Evolutionary conservation across 2,113 vertebrate species (phyloP), one percentile per base, ranked within the genome.

Genomic region (Oxyura jamaicensis): DNA sequence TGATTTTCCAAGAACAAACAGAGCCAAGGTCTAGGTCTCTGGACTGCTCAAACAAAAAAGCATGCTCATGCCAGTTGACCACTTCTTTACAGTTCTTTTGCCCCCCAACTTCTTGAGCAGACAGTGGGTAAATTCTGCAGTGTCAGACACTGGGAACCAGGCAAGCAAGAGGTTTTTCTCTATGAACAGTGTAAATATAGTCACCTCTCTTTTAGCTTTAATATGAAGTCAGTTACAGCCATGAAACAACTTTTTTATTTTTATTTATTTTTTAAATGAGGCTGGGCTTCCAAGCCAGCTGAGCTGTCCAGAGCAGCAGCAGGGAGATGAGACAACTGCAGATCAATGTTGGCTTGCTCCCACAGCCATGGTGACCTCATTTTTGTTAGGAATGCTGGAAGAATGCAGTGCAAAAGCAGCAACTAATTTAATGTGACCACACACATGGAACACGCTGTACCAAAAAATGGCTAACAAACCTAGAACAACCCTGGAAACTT

Each of bases 291-390:
- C 62, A 83, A 91, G 80, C 13, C 39, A 96, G 50, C 46, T 90
- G 77, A 66, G 44, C 62, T 80, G 60, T 59, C 44, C 29, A 53
- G 29, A 77, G 36, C 21, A 85, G 60, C 17, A 90, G 46, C 52
- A 83, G 29, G 10, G 71, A 72, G 42, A 95, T 66, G 63, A 95
- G 50, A 83, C n/a, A 93, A 94, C 4, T 95, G 53, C 48, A 78
- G 62, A 96, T 63, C 46, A 94, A 84, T 63, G 60, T 20, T 96
- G 83, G 36, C 74, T 94, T 95, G n/a, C 65, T 78, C 55, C 23
- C 59, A 56, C 80, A 93, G 52, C 22, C 44, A 73, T 2, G 2
- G 53, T 83, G 56, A 96, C 50, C 20, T 93, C 50, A 93, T 60
- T 84, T 89, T 77, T 71, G 59, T 87, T 25, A 42, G 31, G 74